Evolutionary conservation across 1,140 invertebrate species (phyloP).

Genomic region (Drosophila equinoxialis): DNA sequence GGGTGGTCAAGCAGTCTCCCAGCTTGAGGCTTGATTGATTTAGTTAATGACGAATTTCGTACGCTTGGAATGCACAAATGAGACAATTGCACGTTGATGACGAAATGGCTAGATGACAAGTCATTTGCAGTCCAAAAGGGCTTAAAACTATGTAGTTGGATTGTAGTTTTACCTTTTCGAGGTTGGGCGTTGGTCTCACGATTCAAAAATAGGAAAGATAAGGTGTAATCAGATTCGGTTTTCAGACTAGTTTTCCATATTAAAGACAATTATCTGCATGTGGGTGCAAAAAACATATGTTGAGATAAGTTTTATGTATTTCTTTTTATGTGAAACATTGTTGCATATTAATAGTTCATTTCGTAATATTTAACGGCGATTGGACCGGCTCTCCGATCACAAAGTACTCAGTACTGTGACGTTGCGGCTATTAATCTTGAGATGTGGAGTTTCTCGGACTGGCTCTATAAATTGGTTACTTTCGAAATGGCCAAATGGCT

Average conservation of each 20-base stretch:
- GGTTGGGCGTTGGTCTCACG: no score
- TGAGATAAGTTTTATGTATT: conserved; percentile 25
- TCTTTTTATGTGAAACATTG: conserved; percentile 2
- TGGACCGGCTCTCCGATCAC: conserved; percentile 29
- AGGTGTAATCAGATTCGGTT: no score
- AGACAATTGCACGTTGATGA: conserved; percentile 45
- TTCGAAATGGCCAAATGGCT: conserved; percentile 61
- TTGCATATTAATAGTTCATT: conserved; percentile 54
- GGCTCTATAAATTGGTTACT: conserved; percentile 57
- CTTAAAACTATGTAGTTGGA: no score
- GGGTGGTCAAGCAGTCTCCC: conserved; percentile 33
- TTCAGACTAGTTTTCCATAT: no score
- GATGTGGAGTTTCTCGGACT: conserved; percentile 41
- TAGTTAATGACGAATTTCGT: conserved; percentile 56
- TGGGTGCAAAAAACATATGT: no score
- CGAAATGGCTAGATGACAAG: conserved; percentile 32
- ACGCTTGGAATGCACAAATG: conserved; percentile 50
- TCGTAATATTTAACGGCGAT: conserved; percentile 38
- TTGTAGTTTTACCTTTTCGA: no score
- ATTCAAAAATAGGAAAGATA: no score
- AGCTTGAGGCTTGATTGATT: conserved; percentile 28
- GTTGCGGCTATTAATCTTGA: conserved; percentile 63
- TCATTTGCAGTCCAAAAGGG: conserved; percentile 43
- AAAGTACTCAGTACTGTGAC: conserved; percentile 20
- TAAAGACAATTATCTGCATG: no score